These are phyloP conservation scores for Ceratina calcarata DNA, from an alignment of 1,140 invertebrate genomes.

Conservation along the genomic window DNA sequence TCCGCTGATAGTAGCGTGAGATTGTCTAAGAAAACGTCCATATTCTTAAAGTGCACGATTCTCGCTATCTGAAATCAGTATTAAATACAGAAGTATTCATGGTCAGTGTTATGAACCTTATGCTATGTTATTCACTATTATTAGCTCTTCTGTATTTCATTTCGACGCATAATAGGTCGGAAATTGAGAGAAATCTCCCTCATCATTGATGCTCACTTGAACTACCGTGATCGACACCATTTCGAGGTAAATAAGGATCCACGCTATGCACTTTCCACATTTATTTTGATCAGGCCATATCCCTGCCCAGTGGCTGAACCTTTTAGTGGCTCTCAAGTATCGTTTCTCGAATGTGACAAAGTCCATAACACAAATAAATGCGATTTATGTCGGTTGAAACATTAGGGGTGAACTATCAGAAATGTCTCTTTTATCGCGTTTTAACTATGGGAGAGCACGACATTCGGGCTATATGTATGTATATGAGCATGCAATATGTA, in stretches of 20 bases:
- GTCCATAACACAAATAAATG: background rate
- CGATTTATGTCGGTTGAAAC: background rate
- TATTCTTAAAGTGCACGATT: background rate
- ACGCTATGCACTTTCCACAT: background rate
- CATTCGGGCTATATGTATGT: too few relatives aligned
- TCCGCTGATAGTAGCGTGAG: background rate
- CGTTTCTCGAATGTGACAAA: background rate
- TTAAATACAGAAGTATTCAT: background rate
- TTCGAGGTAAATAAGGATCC: background rate
- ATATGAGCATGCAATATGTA: too few relatives aligned
- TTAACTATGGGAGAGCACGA: background rate
- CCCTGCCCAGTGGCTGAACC: background rate
- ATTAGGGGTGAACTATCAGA: too few relatives aligned
- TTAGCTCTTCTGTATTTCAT: too few relatives aligned
- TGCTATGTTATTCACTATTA: too few relatives aligned
- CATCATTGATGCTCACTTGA: background rate
- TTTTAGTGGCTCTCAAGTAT: background rate
- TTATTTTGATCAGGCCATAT: constrained; percentile 18
- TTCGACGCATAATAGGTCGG: too few relatives aligned
- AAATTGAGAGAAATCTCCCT: too few relatives aligned
- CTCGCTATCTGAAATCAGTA: background rate
- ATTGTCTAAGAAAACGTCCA: background rate
- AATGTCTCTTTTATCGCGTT: too few relatives aligned
- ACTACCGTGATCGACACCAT: background rate
- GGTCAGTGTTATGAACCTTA: too few relatives aligned